These are phyloP conservation scores for Rhyzopertha dominica DNA, from an alignment of 1,140 invertebrate genomes.

Conservation along the genomic window DNA sequence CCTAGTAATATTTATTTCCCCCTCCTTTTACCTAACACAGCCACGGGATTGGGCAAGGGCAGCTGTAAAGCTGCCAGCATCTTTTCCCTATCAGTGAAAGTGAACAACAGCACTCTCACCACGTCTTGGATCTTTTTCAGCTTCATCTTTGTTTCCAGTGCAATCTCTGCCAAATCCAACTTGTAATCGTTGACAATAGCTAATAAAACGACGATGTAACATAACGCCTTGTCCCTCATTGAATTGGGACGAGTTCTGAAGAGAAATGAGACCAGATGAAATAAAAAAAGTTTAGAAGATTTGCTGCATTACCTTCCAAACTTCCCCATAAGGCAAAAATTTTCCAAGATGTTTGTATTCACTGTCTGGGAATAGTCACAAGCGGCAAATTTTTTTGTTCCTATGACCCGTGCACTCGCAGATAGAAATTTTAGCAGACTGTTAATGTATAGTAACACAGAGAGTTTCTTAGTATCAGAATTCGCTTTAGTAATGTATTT, in stretches of 20 bases:
- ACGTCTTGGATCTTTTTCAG: slow-evolving; percentile 48
- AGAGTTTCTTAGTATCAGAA: slow-evolving; percentile 16
- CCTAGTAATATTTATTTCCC: too few species aligned
- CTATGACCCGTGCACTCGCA: slow-evolving; percentile 37
- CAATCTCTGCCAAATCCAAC: slow-evolving; percentile 46
- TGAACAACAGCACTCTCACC: slow-evolving; percentile 44
- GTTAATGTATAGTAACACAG: slow-evolving; percentile 46
- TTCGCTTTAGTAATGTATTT: slow-evolving; percentile 9
- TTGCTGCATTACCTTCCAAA: slow-evolving; percentile 41
- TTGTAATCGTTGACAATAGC: slow-evolving; percentile 44
- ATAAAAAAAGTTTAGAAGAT: slow-evolving; percentile 6
- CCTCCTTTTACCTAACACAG: slow-evolving; percentile 19
- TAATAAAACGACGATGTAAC: slow-evolving; percentile 48
- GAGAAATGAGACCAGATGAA: slow-evolving; percentile 20
- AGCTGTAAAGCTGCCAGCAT: slow-evolving; percentile 43
- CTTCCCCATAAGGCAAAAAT: slow-evolving; percentile 41
- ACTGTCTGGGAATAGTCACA: slow-evolving; percentile 41
- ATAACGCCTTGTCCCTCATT: slow-evolving; percentile 48
- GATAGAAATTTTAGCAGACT: slow-evolving; percentile 43
- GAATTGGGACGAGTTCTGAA: slow-evolving; percentile 46
- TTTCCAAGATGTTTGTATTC: slow-evolving; percentile 43
- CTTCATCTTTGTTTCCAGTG: slow-evolving; percentile 42
- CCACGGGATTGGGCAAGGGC: slow-evolving; percentile 44
- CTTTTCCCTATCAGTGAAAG: slow-evolving; percentile 41
- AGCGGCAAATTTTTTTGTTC: slow-evolving; percentile 40